Base-by-base conservation (phyloP, 1,140 invertebrate genomes). In the Lysiphlebus fabarum region DNA sequence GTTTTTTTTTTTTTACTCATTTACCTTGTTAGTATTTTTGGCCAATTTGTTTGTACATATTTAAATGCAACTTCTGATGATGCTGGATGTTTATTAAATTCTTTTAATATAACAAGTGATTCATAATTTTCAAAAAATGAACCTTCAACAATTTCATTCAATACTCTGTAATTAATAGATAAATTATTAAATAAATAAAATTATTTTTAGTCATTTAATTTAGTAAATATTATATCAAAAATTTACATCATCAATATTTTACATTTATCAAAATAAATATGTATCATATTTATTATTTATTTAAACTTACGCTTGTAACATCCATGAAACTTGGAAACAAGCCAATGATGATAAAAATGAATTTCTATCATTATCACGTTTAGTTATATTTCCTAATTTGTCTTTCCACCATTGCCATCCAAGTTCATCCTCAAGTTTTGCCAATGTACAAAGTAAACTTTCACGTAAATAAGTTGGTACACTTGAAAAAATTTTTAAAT, bases 381-480 rank as follows among this genome's bases (percentile, higher is more conserved):
- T 65, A 8, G 59, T 65, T 2, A 56, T 59, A 9, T 59, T 61
- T 6, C 53, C 59, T 54, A 64, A 62, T 58, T 66, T 71, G 26
- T 76, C 53, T 33, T 65, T 61, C 12, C 77, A 60, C 44, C 74
- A 78, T 34, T 70, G 62, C 71, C 75, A 75, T 40, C 72, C 74
- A 9, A 69, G 65, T 55, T 69, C 64, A 34, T 68, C 70, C 6
- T 73, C 76, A 33, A 71, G 62, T 47, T 67, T 65, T 1, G 78
- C 72, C 2, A 74, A 67, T 7, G 68, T 67, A 34, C 78, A 79
- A 14, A 78, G 76, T 33, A 78, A 57, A n/a, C 68, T 67, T 34
- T 68, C 65, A 4, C 71, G 74, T 11, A 74, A 54, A 50, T 77
- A 70, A 6, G 66, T 54, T 5, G 68, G 67, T 8, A 79, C 54